Base-by-base conservation (phyloP, 2,113 vertebrate species). In the Gallinago undulata region DNA sequence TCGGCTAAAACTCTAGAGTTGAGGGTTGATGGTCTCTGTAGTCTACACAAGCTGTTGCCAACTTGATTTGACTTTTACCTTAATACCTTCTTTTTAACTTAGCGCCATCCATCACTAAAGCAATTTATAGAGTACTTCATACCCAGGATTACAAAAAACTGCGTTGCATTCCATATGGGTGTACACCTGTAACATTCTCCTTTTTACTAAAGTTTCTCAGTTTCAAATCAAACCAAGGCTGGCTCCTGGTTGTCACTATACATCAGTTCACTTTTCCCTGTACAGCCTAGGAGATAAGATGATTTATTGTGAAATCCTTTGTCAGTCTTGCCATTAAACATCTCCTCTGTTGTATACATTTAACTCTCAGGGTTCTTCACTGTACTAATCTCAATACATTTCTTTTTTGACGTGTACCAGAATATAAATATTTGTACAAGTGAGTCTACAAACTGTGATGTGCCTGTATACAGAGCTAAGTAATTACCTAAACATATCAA, bases 391-490 rank as follows among this genome's bases (percentile, higher is more conserved):
- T 70, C 22, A 13, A 35, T 80, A 16, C 22, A 41, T 41, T 89
- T 11, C 30, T 82, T 91, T 90, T 84, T 43, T 82, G 17, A 82
- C 11, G 22, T 3, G 11, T 76, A 48, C 43, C 72, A 94, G 76
- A 55, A 78, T 60, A 35, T 72, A 96, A 96, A 79, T 70, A 91
- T 94, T 91, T 87, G 24, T 86, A 75, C n/a, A 69, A 88, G 35
- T 28, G 19, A 87, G 30, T 67, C 60, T 74, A 78, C 74, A 75
- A n/a, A 50, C 19, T 83, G 63, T 76, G 70, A 64, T 60, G 22
- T 64, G 50, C 77, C 70, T 47, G 37, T 72, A 51, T 45, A 83
- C 19, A 48, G 55, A 55, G 30, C 33, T 60, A 55, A 37, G 50
- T 57, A 82, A 78, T 88, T 62, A 79, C 24, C 45, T 69, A 73